Evolutionary conservation across 2,797 vertebrate genomes (phyloP).

Genomic region (Thamnophis elegans): DNA sequence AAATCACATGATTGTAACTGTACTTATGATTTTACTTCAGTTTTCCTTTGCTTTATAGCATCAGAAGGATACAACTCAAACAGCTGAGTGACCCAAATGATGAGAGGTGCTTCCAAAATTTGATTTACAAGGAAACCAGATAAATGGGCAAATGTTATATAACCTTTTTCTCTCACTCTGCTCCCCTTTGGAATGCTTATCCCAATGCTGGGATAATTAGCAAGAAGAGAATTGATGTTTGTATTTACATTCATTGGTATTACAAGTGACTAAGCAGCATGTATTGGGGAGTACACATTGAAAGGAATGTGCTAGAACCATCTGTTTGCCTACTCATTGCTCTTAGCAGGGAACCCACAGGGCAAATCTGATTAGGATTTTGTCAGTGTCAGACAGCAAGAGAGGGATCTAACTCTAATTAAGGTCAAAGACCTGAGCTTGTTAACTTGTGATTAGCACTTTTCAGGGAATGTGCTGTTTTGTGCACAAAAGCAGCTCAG

Average conservation of each 20-base stretch:
- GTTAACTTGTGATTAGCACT: neutral
- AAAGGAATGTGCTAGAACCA: neutral
- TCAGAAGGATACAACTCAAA: neutral
- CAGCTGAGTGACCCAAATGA: neutral
- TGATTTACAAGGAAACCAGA: neutral
- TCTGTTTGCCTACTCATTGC: neutral
- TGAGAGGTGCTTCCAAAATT: neutral
- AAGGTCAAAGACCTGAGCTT: neutral
- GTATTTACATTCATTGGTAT: neutral
- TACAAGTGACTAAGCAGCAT: neutral
- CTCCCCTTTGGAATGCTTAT: neutral
- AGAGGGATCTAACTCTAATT: neutral
- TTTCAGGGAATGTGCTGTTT: neutral
- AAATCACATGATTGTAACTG: neutral
- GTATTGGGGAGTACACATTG: neutral
- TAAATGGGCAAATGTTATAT: neutral
- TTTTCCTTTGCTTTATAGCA: neutral
- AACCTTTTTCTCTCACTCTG: neutral
- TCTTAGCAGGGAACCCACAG: neutral
- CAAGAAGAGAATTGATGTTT: neutral
- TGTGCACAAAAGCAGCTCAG: neutral
- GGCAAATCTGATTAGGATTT: neutral
- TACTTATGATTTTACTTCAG: neutral
- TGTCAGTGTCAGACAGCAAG: neutral
- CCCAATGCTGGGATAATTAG: neutral